Percentiles rank a stretch among this genome's conserved stretches.
These are phyloP conservation scores for Aphaenogaster ashmeadi DNA, from an alignment of 1,140 invertebrate species.

Conservation along the genomic window DNA sequence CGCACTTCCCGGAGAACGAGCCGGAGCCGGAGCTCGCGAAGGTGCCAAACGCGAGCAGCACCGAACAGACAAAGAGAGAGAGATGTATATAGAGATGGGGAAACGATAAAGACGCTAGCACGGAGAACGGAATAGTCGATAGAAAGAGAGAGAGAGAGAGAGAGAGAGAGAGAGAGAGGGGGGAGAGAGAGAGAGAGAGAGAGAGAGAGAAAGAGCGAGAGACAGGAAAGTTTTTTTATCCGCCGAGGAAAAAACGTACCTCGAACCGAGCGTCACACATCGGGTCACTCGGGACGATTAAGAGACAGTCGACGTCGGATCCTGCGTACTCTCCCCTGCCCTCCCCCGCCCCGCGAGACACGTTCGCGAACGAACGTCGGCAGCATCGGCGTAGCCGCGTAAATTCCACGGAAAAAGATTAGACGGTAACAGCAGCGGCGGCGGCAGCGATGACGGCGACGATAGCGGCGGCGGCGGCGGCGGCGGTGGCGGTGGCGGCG, in stretches of 20 bases:
- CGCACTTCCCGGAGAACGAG: slow-evolving; percentile 48
- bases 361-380: slow-evolving; percentile 31
- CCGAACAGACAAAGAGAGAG: slow-evolving; percentile 24
- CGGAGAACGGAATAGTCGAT: slow-evolving; percentile 20
- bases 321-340: slow-evolving; percentile 25
- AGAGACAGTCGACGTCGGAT: slow-evolving; percentile 42
- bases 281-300: slow-evolving; percentile 49
- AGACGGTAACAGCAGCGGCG: neutral
- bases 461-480: neutral
- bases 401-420: slow-evolving; percentile 47
- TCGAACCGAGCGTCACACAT: slow-evolving; percentile 58
- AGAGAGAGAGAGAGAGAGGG: neutral
- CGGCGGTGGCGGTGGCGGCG: neutral
- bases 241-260: slow-evolving; percentile 43
- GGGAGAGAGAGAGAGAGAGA: slow-evolving; percentile 8
- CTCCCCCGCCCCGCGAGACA: slow-evolving; percentile 27
- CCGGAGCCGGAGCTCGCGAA: slow-evolving; percentile 16
- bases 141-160: slow-evolving; percentile 8
- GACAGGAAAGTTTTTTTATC: slow-evolving; percentile 36
- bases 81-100: neutral
- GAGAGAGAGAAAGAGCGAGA: slow-evolving; percentile 15
- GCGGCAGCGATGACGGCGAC: neutral
- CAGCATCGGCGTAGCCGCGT: slow-evolving; percentile 58
- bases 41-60: slow-evolving; percentile 30
- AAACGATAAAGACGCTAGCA: slow-evolving; percentile 35